Conservation (phyloP, 2,797 vertebrate genomes). For the Bufotes viridis region DNA sequence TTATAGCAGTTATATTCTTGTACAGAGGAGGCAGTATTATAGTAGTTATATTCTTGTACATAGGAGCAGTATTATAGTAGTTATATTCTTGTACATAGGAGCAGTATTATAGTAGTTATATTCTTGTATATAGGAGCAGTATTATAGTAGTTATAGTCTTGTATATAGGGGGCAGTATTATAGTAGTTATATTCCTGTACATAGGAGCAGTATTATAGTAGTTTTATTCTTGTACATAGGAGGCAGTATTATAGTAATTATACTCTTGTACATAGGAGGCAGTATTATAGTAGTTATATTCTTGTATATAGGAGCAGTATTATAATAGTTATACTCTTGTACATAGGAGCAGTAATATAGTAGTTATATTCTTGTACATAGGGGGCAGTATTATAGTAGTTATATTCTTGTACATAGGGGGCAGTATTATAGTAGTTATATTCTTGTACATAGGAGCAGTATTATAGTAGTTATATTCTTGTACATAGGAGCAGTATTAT, state of each 20-base stretch:
- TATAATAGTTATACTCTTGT: neutral
- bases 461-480: slow-evolving; percentile 3
- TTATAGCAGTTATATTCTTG: neutral
- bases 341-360: too few relatives aligned
- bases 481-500: neutral
- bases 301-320: neutral
- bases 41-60: neutral
- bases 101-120: slow-evolving; percentile 14
- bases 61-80: slow-evolving; percentile 7
- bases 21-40: neutral
- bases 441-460: neutral
- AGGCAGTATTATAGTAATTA: neutral
- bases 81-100: neutral
- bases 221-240: neutral
- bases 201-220: neutral
- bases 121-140: slow-evolving; percentile 1
- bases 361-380: too few relatives aligned
- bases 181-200: too few relatives aligned
- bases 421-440: neutral
- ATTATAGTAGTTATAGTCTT: neutral
- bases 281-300: neutral
- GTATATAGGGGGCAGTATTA: neutral
- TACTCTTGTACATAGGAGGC: neutral
- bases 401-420: neutral
- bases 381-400: neutral